Conservation (phyloP, 2,888 invertebrate species). For the Ernsta delagoae region DNA sequence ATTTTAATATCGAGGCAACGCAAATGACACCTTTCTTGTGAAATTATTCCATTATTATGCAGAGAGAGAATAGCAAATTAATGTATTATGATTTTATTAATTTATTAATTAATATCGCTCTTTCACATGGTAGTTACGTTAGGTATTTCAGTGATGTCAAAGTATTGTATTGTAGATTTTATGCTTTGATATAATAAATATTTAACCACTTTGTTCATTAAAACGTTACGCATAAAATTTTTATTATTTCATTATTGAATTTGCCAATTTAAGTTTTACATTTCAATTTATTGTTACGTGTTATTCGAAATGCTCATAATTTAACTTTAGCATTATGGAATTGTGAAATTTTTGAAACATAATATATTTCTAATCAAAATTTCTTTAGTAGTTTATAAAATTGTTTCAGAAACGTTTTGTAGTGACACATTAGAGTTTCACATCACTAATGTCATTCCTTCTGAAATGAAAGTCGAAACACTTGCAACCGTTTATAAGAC, state of each 20-base stretch:
- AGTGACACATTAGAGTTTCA: background rate
- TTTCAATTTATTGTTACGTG: too few relatives aligned
- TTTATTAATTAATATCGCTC: background rate
- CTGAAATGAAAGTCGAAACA: conserved; percentile 26
- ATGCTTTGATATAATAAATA: background rate
- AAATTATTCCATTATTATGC: conserved; percentile 10
- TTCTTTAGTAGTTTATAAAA: background rate
- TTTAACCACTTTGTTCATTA: too few relatives aligned
- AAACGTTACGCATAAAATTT: too few relatives aligned
- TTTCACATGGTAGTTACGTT: background rate
- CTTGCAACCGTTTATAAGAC: conserved; percentile 20
- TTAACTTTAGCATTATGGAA: too few relatives aligned
- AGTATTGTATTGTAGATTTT: background rate
- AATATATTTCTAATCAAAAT: background rate
- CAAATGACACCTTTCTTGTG: conserved; percentile 22
- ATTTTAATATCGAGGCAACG: conserved; percentile 15
- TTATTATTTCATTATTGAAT: too few relatives aligned
- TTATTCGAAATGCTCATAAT: too few relatives aligned
- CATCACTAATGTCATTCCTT: conserved; percentile 15
- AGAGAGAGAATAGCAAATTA: conserved; percentile 9
- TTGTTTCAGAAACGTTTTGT: background rate
- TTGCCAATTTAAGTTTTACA: too few relatives aligned
- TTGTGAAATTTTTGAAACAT: too few relatives aligned
- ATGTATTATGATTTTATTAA: background rate
- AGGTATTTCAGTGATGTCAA: background rate